These are phyloP conservation scores for Phrynosoma blainvillii DNA, from an alignment of 2,113 vertebrate species.

Conservation along the genomic window DNA sequence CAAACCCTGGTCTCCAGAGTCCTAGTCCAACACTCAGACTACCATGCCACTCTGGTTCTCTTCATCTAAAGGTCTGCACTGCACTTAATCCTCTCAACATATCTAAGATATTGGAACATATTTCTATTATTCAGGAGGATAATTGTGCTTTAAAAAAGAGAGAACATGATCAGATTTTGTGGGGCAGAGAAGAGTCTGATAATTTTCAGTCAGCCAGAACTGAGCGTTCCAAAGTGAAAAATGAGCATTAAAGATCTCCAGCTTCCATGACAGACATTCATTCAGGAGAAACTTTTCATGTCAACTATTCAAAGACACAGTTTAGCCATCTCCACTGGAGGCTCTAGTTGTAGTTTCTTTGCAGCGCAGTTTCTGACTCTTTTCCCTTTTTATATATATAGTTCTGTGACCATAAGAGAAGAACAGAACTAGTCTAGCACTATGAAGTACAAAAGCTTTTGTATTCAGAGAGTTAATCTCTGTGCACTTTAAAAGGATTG, in stretches of 20 bases:
- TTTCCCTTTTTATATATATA: background rate
- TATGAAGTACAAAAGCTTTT: background rate
- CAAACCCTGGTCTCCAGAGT: no score
- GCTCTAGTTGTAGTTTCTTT: rapidly evolving
- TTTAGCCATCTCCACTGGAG: background rate
- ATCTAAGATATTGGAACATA: no score
- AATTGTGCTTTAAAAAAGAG: no score
- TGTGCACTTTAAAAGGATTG: background rate
- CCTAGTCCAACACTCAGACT: no score
- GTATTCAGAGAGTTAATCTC: conserved; percentile 5
- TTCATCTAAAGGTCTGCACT: background rate
- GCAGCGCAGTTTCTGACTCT: background rate
- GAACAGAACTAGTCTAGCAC: background rate
- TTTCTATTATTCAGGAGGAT: background rate
- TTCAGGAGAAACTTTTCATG: conserved; percentile 12
- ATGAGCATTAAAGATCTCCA: background rate
- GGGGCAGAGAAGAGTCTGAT: background rate
- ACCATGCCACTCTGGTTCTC: no score
- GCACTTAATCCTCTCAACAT: background rate
- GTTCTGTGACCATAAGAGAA: background rate
- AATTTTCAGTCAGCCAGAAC: background rate
- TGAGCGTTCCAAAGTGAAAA: background rate
- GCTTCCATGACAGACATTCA: background rate
- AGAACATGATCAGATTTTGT: background rate
- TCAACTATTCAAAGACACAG: background rate